Percentiles rank a stretch among this genome's conserved stretches.
phyloP scores from a whole-genome alignment of 1,140 invertebrate genomes.

The Camponotus floridanus region DNA sequence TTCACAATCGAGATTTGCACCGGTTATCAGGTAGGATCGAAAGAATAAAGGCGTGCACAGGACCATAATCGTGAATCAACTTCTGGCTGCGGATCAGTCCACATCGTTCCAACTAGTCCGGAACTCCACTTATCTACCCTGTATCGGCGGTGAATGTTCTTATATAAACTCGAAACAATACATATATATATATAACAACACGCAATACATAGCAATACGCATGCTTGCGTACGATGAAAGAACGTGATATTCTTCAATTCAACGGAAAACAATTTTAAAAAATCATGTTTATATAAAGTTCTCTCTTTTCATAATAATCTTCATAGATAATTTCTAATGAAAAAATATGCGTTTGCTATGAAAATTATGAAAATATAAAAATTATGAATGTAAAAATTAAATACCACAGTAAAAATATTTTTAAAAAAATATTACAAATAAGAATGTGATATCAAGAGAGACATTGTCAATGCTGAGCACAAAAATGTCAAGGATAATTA shows the following conservation, averaged over 20 bases:
- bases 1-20: constrained; percentile 47
- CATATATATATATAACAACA: neutral
- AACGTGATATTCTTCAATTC: constrained; percentile 9
- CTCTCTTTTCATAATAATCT: neutral
- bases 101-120: constrained; percentile 55
- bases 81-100: constrained; percentile 77
- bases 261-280: neutral
- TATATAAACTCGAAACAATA: constrained; percentile 50
- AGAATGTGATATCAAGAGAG: neutral
- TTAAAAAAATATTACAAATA: neutral
- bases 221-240: neutral
- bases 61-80: constrained; percentile 83
- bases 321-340: neutral
- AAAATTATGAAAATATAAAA: constrained; percentile 21
- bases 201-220: neutral
- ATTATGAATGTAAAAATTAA: constrained; percentile 20
- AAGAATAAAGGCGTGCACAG: constrained; percentile 77
- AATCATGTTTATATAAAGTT: too few relatives aligned
- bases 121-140: constrained; percentile 68
- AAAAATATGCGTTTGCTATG: neutral
- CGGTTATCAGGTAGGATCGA: constrained; percentile 77
- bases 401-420: neutral
- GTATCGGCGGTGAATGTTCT: constrained; percentile 62
- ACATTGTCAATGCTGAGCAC: constrained; percentile 31
- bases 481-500: constrained; percentile 75